These are phyloP conservation scores for Eupelmus urozonus DNA, from an alignment of 2,888 invertebrate species.

Conservation along the genomic window DNA sequence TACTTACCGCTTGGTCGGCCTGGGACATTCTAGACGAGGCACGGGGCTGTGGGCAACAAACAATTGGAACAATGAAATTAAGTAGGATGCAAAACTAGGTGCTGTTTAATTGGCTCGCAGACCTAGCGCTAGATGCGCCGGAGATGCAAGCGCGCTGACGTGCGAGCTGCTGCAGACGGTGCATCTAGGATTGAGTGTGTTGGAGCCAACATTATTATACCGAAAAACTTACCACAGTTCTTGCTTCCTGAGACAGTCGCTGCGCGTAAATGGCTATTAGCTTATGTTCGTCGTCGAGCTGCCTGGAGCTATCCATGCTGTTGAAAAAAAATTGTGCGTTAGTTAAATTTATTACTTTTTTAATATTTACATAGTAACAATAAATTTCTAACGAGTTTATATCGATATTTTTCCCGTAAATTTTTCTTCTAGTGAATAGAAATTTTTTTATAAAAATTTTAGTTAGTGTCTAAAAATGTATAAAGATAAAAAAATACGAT, in stretches of 20 bases:
- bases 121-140: not conserved
- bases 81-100: constrained; percentile 30
- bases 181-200: no score
- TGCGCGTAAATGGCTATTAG: constrained; percentile 98
- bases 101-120: constrained; percentile 52
- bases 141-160: not conserved
- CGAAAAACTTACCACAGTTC: constrained; percentile 80
- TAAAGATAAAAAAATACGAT: no score
- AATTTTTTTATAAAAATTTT: no score
- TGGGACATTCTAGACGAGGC: constrained; percentile 74
- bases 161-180: not conserved
- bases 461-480: no score
- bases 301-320: constrained; percentile 75
- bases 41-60: constrained; percentile 68
- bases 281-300: constrained; percentile 95
- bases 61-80: constrained; percentile 32
- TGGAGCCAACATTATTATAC: not conserved
- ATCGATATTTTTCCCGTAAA: no score
- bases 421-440: no score
- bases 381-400: no score
- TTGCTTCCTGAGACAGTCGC: constrained; percentile 93
- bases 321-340: no score
- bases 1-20: constrained; percentile 74
- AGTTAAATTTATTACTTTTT: not conserved
- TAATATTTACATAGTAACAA: no score